Conservation (phyloP, 2,797 vertebrate genomes). For the Phyllotis vaccarum region DNA sequence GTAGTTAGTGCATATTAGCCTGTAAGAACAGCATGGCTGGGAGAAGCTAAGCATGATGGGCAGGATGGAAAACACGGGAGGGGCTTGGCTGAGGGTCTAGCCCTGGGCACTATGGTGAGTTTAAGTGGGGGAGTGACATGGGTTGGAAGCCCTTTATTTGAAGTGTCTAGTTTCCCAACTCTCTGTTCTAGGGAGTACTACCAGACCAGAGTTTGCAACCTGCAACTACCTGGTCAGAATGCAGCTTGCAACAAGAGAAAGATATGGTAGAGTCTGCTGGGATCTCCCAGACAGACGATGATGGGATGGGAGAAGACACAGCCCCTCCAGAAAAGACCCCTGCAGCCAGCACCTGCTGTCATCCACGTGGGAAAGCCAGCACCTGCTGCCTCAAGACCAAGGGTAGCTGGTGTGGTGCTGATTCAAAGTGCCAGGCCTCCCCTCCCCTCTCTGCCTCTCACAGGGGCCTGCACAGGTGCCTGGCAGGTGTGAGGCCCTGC, state of each 20-base stretch:
- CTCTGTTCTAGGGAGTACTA: background rate
- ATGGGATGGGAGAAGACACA: background rate
- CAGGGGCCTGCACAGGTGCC: background rate
- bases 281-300: background rate
- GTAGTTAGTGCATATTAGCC: rapidly evolving
- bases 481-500: rapidly evolving
- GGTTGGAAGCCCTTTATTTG: rapidly evolving
- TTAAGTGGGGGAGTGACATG: too few relatives aligned
- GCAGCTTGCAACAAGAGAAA: background rate
- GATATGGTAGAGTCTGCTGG: too few relatives aligned
- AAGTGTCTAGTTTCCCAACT: background rate
- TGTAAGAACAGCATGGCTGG: background rate
- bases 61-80: background rate
- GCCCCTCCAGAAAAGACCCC: background rate
- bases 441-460: background rate
- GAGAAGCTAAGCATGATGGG: background rate
- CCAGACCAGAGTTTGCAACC: background rate
- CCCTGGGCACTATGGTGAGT: background rate
- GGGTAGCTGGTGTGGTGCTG: background rate
- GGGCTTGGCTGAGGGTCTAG: background rate
- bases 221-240: background rate
- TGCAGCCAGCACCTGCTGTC: background rate
- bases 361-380: background rate
- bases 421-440: background rate
- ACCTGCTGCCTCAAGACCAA: background rate